Conservation (phyloP, 53 echinoderm and acorn worm species). For the Crossaster papposus region DNA sequence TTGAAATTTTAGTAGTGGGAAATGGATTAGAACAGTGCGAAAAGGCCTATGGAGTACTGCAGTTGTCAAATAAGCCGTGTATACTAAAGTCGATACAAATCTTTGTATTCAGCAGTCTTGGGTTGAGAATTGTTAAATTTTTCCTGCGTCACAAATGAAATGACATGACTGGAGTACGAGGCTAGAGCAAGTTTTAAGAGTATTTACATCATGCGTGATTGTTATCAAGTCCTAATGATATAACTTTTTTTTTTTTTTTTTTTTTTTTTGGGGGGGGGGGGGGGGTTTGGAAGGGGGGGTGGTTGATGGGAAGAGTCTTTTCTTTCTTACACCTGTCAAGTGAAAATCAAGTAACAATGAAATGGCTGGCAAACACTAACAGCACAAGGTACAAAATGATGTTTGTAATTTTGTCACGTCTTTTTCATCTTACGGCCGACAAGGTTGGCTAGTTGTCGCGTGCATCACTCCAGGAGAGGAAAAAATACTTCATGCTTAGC, state of each 20-base stretch:
- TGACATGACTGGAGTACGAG: neutral
- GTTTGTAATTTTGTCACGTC: neutral
- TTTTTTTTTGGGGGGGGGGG: too few species aligned
- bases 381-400: neutral
- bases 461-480: neutral
- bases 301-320: too few species aligned
- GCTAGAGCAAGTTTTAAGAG: neutral
- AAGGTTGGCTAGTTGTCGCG: neutral
- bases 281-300: too few species aligned
- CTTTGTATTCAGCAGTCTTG: neutral
- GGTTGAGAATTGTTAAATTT: neutral
- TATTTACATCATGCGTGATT: neutral
- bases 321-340: slow-evolving; percentile 3
- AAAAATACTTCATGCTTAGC: neutral
- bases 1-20: too few species aligned
- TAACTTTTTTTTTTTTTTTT: too few species aligned
- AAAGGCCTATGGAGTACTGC: too few species aligned
- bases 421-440: neutral
- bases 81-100: too few species aligned
- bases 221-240: neutral
- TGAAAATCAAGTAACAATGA: neutral
- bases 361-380: neutral
- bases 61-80: too few species aligned
- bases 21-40: too few species aligned
- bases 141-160: neutral